Percentiles rank a stretch among this genome's conserved stretches.
Conservation (phyloP, 1,140 invertebrate species). For the Pogonomyrmex barbatus region DNA sequence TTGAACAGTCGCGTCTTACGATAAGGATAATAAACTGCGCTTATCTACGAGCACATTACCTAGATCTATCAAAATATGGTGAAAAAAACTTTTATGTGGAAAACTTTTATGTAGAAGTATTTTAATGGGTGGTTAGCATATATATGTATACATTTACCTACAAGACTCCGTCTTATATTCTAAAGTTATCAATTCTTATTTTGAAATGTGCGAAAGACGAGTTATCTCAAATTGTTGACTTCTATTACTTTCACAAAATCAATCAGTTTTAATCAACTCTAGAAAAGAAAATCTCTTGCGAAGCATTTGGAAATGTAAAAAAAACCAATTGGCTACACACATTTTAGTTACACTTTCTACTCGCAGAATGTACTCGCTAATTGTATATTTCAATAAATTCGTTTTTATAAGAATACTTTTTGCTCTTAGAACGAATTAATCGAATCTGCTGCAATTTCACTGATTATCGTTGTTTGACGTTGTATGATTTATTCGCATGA, state of each 20-base stretch:
- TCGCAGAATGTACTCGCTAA: background rate
- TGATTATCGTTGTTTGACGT: background rate
- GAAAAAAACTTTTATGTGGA: background rate
- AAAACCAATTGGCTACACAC: slow-evolving; percentile 7
- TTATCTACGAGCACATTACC: slow-evolving; percentile 19
- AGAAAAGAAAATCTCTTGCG: background rate
- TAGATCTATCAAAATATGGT: slow-evolving; percentile 13
- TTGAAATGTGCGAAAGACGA: background rate
- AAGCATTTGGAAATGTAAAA: background rate
- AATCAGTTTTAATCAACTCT: background rate
- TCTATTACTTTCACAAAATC: background rate
- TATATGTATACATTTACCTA: background rate
- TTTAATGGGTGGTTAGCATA: too few species aligned
- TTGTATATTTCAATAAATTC: slow-evolving; percentile 23
- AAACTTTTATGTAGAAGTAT: background rate
- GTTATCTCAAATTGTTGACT: background rate
- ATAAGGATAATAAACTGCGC: slow-evolving; percentile 28
- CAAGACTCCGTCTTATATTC: too few species aligned
- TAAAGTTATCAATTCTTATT: background rate
- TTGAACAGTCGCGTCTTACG: background rate
- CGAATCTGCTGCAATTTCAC: slow-evolving; percentile 31
- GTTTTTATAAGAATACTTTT: slow-evolving; percentile 42
- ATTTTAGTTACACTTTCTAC: slow-evolving; percentile 57
- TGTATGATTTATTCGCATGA: background rate
- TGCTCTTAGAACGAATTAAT: slow-evolving; percentile 17